A percentile compares a stretch with the other conserved stretches of the same genome.
These are phyloP conservation scores for Epiblema foenella DNA, from an alignment of 2,888 invertebrate species.

Conservation along the genomic window DNA sequence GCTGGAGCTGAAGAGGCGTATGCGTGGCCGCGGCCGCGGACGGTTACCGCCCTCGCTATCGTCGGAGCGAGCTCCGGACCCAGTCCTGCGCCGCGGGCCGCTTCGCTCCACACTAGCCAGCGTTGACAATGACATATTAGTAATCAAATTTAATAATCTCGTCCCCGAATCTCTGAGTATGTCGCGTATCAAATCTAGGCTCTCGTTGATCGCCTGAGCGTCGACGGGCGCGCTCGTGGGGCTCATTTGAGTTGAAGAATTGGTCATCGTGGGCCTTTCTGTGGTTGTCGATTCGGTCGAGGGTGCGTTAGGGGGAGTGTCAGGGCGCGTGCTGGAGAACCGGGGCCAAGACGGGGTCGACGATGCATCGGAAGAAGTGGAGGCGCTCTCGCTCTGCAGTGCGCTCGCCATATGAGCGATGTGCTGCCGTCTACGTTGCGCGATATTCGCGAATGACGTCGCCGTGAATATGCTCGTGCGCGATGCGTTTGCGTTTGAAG, in stretches of 20 bases:
- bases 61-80: conserved; percentile 61
- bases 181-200: conserved; percentile 77
- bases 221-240: conserved; percentile 65
- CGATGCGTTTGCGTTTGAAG: conserved; percentile 61
- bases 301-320: conserved; percentile 46
- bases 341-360: conserved; percentile 45
- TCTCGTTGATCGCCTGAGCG: conserved; percentile 76
- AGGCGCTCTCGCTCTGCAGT: conserved; percentile 43
- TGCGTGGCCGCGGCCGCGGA: conserved; percentile 53
- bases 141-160: conserved; percentile 75
- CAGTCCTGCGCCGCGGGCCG: conserved; percentile 55
- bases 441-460: conserved; percentile 58
- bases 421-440: conserved; percentile 58
- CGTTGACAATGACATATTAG: conserved; percentile 76
- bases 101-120: conserved; percentile 67
- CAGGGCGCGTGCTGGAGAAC: conserved; percentile 45
- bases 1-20: conserved; percentile 60
- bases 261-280: conserved; percentile 60
- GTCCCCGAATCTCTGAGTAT: conserved; percentile 80
- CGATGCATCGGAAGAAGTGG: conserved; percentile 47
- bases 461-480: conserved; percentile 73
- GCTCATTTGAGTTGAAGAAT: conserved; percentile 69
- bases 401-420: conserved; percentile 43
- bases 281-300: conserved; percentile 51
- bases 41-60: conserved; percentile 59